These are phyloP conservation scores for Pogonomyrmex barbatus DNA, from an alignment of 1,140 invertebrate genomes.

Conservation along the genomic window DNA sequence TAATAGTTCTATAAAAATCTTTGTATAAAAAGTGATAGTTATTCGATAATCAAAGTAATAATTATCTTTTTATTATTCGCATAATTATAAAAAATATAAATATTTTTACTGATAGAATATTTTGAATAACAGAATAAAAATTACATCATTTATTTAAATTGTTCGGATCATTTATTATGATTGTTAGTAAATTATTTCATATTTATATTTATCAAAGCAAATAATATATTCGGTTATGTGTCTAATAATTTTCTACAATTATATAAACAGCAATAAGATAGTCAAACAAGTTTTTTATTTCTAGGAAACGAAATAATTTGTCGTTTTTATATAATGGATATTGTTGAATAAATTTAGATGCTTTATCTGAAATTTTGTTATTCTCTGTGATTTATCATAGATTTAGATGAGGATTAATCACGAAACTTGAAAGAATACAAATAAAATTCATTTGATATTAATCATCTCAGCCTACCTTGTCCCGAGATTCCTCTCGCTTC, in stretches of 20 bases:
- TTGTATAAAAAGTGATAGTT: neutral
- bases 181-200: slow-evolving; percentile 6
- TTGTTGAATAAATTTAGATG: neutral
- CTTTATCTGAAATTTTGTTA: neutral
- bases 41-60: neutral
- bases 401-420: neutral
- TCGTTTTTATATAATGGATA: neutral
- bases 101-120: slow-evolving; percentile 8
- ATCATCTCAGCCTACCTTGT: neutral
- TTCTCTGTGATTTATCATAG: neutral
- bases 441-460: neutral
- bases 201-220: slow-evolving; percentile 1
- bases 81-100: slow-evolving; percentile 19
- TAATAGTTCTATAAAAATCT: neutral
- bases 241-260: slow-evolving; percentile 12
- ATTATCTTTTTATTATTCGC: slow-evolving; percentile 3
- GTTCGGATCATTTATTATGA: neutral
- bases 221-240: neutral
- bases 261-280: neutral
- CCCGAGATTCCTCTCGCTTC: neutral
- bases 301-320: neutral
- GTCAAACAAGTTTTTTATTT: slow-evolving; percentile 1
- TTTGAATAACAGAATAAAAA: neutral
- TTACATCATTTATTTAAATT: neutral
- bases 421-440: neutral